A percentile compares a stretch with the other conserved stretches of the same genome.
Conservation (phyloP, 2,113 vertebrate species). For the Elaphurus davidianus region DNA sequence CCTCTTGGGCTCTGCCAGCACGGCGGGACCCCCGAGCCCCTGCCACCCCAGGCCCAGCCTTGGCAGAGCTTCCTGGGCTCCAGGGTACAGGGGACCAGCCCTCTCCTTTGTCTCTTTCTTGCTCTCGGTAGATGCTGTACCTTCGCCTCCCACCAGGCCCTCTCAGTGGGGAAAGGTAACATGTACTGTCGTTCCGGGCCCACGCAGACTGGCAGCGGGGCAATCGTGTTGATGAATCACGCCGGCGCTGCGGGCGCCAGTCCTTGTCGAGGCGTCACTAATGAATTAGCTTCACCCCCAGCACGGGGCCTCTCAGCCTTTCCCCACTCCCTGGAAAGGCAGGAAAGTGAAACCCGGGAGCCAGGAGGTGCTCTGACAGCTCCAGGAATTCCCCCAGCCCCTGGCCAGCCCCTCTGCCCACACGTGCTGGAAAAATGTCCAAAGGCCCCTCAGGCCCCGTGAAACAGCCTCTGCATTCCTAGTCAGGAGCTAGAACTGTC, state of each 20-base stretch:
- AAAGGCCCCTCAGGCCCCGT: not conserved
- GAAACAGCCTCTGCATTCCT: not conserved
- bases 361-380: not conserved
- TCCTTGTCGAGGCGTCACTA: conserved; percentile 39
- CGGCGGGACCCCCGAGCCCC: not conserved
- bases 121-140: not conserved
- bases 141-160: conserved; percentile 61
- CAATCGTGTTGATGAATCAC: conserved; percentile 61
- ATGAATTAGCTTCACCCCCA: conserved; percentile 58
- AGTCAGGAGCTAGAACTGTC: not conserved
- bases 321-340: not conserved
- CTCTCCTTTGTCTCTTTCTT: conserved; percentile 10
- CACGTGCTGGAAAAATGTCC: not conserved
- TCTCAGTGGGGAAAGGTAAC: conserved; percentile 61
- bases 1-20: not conserved
- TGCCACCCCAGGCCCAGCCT: not conserved
- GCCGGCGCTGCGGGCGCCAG: not conserved
- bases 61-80: not conserved
- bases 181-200: conserved; percentile 52
- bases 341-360: conserved; percentile 37
- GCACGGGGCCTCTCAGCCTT: conserved; percentile 30
- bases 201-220: conserved; percentile 65
- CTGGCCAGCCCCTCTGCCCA: not conserved
- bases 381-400: not conserved
- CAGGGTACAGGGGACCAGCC: not conserved